phyloP scores from a whole-genome alignment of 2,888 invertebrate genomes.

The Caenorhabditis japonica region DNA sequence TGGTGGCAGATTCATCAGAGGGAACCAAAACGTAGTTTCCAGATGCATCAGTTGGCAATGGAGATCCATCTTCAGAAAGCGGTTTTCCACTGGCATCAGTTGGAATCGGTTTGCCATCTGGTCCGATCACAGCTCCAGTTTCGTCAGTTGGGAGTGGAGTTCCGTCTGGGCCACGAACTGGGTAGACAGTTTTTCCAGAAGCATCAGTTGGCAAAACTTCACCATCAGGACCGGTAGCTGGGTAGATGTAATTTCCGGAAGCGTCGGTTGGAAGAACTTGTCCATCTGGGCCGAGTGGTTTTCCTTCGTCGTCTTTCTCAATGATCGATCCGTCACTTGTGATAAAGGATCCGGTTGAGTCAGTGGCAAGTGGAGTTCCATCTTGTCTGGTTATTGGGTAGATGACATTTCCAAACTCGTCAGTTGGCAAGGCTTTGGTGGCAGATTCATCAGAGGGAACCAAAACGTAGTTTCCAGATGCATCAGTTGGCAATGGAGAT shows the following conservation, averaged over 20 bases:
- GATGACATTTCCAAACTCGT: slow-evolving; percentile 31
- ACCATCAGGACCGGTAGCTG: slow-evolving; percentile 53
- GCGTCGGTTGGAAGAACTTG: slow-evolving; percentile 43
- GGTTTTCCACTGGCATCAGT: slow-evolving; percentile 23
- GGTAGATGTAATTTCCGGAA: slow-evolving; percentile 11
- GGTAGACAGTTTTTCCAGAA: not conserved
- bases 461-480: slow-evolving; percentile 33
- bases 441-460: slow-evolving; percentile 29
- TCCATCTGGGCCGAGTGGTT: slow-evolving; percentile 58
- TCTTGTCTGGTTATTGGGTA: slow-evolving; percentile 46
- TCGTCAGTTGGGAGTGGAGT: no score
- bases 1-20: slow-evolving; percentile 2
- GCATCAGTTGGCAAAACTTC: slow-evolving; percentile 30
- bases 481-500: slow-evolving; percentile 48
- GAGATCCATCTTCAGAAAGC: slow-evolving; percentile 15
- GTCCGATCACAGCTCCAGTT: slow-evolving; percentile 14
- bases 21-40: slow-evolving; percentile 41
- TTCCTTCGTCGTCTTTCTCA: slow-evolving; percentile 46
- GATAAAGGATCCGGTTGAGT: slow-evolving; percentile 56
- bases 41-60: slow-evolving; percentile 61
- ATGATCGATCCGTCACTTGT: slow-evolving; percentile 50
- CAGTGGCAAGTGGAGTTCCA: slow-evolving; percentile 54
- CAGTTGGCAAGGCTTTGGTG: slow-evolving; percentile 46
- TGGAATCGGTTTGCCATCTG: slow-evolving; percentile 49
- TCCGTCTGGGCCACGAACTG: no score